phyloP scores from a whole-genome alignment of 2,797 vertebrate species.

The Arnoldichthys spilopterus region DNA sequence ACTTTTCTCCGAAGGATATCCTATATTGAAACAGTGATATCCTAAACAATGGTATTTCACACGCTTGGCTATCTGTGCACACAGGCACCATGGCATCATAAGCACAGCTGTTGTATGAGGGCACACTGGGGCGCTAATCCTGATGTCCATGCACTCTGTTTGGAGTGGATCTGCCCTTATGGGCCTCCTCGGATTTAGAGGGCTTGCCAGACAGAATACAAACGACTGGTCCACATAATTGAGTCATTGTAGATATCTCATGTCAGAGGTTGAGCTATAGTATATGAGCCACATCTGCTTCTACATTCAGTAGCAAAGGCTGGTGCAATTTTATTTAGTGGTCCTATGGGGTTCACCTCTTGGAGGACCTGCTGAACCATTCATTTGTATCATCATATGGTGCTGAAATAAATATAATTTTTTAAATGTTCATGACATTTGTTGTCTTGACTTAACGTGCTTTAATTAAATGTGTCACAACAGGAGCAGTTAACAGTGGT shows the following conservation, averaged over 20 bases:
- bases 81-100: conserved; percentile 13
- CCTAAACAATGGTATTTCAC: conserved; percentile 40
- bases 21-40: conserved; percentile 45
- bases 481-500: not conserved
- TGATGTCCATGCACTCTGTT: conserved; percentile 19
- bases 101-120: conserved; percentile 41
- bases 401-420: not conserved
- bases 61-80: conserved; percentile 19
- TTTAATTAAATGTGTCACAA: not conserved
- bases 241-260: conserved; percentile 22
- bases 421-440: not conserved
- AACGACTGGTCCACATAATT: conserved; percentile 27
- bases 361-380: not conserved
- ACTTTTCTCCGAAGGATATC: conserved; percentile 34
- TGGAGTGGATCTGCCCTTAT: conserved; percentile 19
- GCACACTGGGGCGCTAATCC: conserved; percentile 30
- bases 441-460: not conserved
- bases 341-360: not conserved
- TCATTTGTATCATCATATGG: not conserved
- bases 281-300: not conserved
- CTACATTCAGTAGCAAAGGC: not conserved
- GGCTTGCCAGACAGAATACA: conserved; percentile 23
- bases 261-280: conserved; percentile 26
- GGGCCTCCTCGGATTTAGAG: conserved; percentile 8
- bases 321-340: not conserved